Base-by-base conservation (phyloP, 2,888 invertebrate genomes). In the Orthonevra nobilis region DNA sequence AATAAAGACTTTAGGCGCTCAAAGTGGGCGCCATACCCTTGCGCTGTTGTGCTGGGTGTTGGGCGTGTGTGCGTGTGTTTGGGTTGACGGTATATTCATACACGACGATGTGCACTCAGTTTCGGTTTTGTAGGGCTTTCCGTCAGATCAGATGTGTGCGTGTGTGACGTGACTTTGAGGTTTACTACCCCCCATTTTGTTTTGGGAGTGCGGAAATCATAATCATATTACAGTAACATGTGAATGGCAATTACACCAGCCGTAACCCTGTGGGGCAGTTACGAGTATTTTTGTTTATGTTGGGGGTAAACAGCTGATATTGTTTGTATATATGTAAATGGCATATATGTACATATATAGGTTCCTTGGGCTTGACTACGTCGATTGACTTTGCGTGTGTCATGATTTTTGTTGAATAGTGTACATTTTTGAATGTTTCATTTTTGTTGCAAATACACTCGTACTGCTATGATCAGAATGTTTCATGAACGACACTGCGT, bases 1-100 rank as follows among this genome's bases (percentile, higher is more conserved):
- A 73, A 73, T 79, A 72, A 73, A 48, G 66, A 79, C 79, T 73
- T 73, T 79, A 73, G 79, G 79, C 66, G 61, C 79, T 63, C 17
- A 73, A 79, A 79, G 66, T 61, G 79, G 79, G 79, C 79, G 61
- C 73, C 77, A 64, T 52, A 38, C 64, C 72, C 56, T 64, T 56
- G 48, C 30, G n/a, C 44, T 38, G 1, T 19, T 10, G 3, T 6
- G 46, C 5, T 10, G 32, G n/a, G 32, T 32, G 10, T 7, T 32
- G n/a, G n/a, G n/a, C n/a, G 42, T 70, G 69, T 42, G 26, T 46
- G 30, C 42, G 30, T 63, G 54, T 46, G 36, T 63, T 46, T 34
- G 42, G 28, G 23, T 23, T 23, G 3, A 20, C 10, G n/a, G 20
- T 66, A 66, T 66, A 48, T 61, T 32, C 10, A 42, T 70, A n/a